Percentiles rank a stretch among this genome's conserved stretches.
phyloP scores from a whole-genome alignment of 2,888 invertebrate genomes.

The Apodemia zela region DNA sequence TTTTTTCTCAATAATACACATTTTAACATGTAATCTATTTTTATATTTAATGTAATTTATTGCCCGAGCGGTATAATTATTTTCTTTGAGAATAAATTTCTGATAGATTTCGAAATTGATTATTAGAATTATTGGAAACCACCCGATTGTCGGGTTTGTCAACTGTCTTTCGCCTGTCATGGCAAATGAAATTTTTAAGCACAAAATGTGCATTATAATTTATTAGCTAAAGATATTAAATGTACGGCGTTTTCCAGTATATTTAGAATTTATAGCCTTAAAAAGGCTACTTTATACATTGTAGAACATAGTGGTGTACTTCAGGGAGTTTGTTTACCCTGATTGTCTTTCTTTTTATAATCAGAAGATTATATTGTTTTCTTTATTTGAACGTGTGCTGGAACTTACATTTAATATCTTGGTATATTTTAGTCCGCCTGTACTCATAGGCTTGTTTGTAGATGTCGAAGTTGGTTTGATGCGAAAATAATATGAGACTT shows the following conservation, averaged over 20 bases:
- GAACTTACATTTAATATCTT: conserved; percentile 53
- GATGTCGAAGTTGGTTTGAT: conserved; percentile 51
- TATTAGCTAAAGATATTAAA: conserved; percentile 57
- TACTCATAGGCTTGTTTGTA: conserved; percentile 71
- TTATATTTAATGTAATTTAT: conserved; percentile 31
- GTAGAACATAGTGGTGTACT: conserved; percentile 16
- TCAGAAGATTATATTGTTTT: conserved; percentile 16
- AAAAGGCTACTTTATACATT: conserved; percentile 15
- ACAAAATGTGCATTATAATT: conserved; percentile 61
- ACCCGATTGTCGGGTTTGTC: conserved; percentile 48
- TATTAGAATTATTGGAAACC: conserved; percentile 50
- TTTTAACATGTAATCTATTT: conserved; percentile 30
- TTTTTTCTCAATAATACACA: conserved; percentile 32
- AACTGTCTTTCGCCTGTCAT: conserved; percentile 45
- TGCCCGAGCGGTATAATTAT: conserved; percentile 24
- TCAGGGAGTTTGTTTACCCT: conserved; percentile 17
- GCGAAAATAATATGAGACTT: conserved; percentile 53
- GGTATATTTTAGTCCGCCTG: conserved; percentile 67
- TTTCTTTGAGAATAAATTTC: conserved; percentile 41
- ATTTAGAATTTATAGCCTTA: conserved; percentile 18
- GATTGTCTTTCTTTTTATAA: conserved; percentile 8
- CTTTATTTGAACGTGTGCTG: conserved; percentile 23
- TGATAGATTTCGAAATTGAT: conserved; percentile 78
- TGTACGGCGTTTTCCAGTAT: conserved; percentile 38
- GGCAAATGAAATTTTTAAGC: conserved; percentile 53